Evolutionary conservation across 2,113 vertebrate genomes (phyloP).

Genomic region (Tupaia tana): DNA sequence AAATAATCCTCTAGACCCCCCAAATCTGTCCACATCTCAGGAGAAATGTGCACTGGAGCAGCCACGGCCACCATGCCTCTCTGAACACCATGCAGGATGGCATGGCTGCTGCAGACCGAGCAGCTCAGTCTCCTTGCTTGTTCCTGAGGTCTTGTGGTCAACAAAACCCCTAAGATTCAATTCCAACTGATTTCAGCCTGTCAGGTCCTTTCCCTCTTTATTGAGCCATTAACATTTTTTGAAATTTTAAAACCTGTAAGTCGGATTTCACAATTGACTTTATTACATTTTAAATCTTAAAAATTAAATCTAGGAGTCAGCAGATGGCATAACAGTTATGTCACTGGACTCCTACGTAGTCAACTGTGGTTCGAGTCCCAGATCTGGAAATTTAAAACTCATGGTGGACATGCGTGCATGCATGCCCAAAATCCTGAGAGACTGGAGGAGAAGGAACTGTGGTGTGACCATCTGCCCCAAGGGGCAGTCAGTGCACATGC

Average conservation of each 20-base stretch:
- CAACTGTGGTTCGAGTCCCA: too few species aligned
- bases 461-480: too few species aligned
- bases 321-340: too few species aligned
- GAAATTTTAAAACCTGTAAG: neutral
- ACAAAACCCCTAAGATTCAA: neutral
- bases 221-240: neutral
- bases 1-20: neutral
- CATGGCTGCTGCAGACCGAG: neutral
- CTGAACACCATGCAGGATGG: neutral
- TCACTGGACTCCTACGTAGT: too few species aligned
- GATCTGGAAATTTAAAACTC: too few species aligned
- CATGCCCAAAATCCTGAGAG: too few species aligned
- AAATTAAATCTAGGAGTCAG: too few species aligned
- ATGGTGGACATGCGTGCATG: too few species aligned
- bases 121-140: neutral
- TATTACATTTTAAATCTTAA: slow-evolving; percentile 37
- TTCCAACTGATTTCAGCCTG: neutral
- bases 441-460: too few species aligned
- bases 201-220: slow-evolving; percentile 3
- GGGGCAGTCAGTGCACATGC: too few species aligned
- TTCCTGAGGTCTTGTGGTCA: neutral
- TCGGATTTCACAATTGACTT: slow-evolving; percentile 19
- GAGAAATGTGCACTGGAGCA: neutral
- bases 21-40: neutral
- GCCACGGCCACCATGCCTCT: rapidly evolving